A percentile compares a stretch with the other conserved stretches of the same genome.
Conservation (phyloP, 2,888 invertebrate species). For the Phytoseiulus persimilis region DNA sequence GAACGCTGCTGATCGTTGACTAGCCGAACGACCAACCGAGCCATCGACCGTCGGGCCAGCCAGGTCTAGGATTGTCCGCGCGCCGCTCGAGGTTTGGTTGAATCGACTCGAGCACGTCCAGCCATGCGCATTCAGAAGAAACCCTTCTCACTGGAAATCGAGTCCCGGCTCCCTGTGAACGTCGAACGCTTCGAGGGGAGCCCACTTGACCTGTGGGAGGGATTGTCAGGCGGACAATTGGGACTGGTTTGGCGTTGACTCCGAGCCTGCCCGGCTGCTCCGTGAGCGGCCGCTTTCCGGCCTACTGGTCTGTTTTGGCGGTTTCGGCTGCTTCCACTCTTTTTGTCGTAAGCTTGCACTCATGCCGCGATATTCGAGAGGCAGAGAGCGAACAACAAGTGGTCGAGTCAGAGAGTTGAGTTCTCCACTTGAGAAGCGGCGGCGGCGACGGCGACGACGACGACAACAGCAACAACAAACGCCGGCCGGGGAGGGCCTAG, state of each 20-base stretch:
- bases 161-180: neutral
- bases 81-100: neutral
- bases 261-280: too few relatives aligned
- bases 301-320: too few relatives aligned
- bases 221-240: too few relatives aligned
- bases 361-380: neutral
- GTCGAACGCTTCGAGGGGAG: neutral
- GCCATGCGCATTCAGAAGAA: neutral
- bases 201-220: too few relatives aligned
- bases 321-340: too few relatives aligned
- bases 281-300: neutral
- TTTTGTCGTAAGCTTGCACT: neutral
- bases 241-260: too few relatives aligned
- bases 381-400: neutral
- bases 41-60: neutral
- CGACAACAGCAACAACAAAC: neutral
- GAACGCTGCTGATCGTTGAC: neutral
- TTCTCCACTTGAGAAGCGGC: neutral
- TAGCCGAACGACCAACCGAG: neutral
- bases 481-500: neutral
- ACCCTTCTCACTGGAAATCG: neutral
- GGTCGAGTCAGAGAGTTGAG: neutral
- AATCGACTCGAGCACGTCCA: neutral
- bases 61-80: neutral
- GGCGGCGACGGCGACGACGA: neutral